A percentile compares a stretch with the other conserved stretches of the same genome.
phyloP scores from a whole-genome alignment of 2,797 vertebrate species.

The Triplophysa bombifrons region DNA sequence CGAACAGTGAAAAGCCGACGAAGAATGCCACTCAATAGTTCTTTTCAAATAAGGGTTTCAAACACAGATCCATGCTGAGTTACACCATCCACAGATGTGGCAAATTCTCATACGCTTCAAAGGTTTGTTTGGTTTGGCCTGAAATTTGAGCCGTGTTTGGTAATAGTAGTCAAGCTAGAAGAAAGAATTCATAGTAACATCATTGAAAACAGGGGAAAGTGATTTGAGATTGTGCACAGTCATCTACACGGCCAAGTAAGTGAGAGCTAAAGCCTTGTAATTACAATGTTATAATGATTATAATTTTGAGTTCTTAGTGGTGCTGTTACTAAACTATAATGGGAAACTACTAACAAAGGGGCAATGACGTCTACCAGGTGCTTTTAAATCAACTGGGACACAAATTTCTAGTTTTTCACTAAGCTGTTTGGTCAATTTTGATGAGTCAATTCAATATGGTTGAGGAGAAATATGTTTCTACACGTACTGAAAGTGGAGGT shows the following conservation, averaged over 20 bases:
- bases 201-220: not conserved
- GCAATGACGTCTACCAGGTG: not conserved
- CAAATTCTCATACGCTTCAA: not conserved
- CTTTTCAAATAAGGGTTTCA: not conserved
- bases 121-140: not conserved
- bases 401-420: not conserved
- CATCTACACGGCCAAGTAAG: not conserved
- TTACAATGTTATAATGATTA: not conserved
- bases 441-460: not conserved
- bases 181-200: not conserved
- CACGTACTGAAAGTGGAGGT: not conserved
- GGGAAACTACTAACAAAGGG: not conserved
- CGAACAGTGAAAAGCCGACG: not conserved
- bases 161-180: not conserved
- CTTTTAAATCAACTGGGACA: not conserved
- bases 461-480: not conserved
- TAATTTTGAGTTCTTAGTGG: not conserved
- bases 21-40: not conserved
- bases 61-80: not conserved
- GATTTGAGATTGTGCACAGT: not conserved
- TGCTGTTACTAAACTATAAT: not conserved
- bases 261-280: not conserved
- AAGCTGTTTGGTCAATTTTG: not conserved
- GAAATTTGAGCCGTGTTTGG: not conserved
- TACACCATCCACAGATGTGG: not conserved